Evolutionary conservation across 2,113 vertebrate genomes (phyloP), one percentile per base, ranked within the genome.

Genomic region (Panthera uncia): DNA sequence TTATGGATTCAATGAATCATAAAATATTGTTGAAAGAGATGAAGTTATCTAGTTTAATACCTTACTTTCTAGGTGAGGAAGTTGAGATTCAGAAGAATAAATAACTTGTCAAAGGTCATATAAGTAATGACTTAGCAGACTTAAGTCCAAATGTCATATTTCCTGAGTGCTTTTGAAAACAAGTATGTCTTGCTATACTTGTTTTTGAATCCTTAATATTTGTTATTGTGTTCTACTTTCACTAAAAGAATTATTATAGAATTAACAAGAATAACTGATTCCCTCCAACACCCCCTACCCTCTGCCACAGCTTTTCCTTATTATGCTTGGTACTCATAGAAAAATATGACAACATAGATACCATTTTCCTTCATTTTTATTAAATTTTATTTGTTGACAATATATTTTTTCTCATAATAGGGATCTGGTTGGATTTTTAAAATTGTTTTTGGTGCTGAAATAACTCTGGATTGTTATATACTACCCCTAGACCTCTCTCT

Each of bases 401-500:
- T 9, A n/a, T 36, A 5, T 91, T 74, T n/a, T 86, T 79, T 63
- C 57, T 63, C 41, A 76, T 10, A 55, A 7, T 85, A 81, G 3
- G 16, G 16, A 63, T 29, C 21, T 86, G 36, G 52, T 57, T 69
- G 11, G 84, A 55, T 57, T 87, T 97, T 93, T 55, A 10, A 65
- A 91, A 73, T 89, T 94, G 66, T 94, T 92, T 98, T 95, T 97
- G 76, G 84, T 97, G 78, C 65, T 4, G 1, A 94, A 97, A 98
- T 92, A 96, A 71, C 61, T n/a, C 65, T 1, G 2, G 5, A n/a
- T 55, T 98, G 74, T 7, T 2, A 95, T 65, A 94, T 98, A 71
- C 27, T 81, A 71, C 79, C 65, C 36, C 25, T 91, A 81, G 93
- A 96, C 65, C 92, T 95, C 91, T 96, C 57, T 95, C 96, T 29